Evolutionary conservation across 2,113 vertebrate species (phyloP).

Genomic region (Equus quagga): DNA sequence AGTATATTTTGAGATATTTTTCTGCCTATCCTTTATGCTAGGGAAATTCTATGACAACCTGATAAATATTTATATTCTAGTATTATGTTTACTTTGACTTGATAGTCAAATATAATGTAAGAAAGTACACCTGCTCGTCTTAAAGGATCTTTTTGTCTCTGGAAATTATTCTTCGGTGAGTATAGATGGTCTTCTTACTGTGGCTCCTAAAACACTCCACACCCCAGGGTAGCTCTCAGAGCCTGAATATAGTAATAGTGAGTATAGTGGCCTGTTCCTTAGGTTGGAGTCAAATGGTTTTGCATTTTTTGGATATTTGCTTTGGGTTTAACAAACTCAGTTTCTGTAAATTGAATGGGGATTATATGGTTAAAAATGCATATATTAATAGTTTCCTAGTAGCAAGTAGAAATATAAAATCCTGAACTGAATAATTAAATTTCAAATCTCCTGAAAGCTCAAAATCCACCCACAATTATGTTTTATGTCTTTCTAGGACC

Average conservation of each 20-base stretch:
- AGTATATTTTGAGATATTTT: conserved; percentile 45
- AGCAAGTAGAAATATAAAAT: conserved; percentile 50
- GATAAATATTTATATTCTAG: conserved; percentile 2
- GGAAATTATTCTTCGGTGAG: conserved; percentile 43
- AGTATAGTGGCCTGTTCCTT: background rate
- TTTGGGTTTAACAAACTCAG: conserved; percentile 47
- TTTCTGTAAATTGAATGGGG: conserved; percentile 68
- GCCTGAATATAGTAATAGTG: background rate
- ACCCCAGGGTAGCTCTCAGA: background rate
- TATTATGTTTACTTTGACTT: conserved; percentile 45
- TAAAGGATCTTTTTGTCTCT: background rate
- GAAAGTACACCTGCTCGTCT: background rate
- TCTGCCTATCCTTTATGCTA: background rate
- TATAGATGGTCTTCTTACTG: background rate
- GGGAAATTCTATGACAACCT: background rate
- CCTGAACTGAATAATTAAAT: background rate
- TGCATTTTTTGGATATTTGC: conserved; percentile 22
- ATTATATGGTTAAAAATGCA: conserved; percentile 70
- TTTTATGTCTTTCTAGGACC: background rate
- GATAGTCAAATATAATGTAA: background rate
- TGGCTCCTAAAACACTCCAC: background rate
- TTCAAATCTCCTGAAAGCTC: background rate
- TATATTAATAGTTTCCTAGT: conserved; percentile 1
- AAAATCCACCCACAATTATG: background rate
- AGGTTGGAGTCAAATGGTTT: background rate